Evolutionary conservation across 1,140 invertebrate genomes (phyloP).

Genomic region (Ceratina calcarata): DNA sequence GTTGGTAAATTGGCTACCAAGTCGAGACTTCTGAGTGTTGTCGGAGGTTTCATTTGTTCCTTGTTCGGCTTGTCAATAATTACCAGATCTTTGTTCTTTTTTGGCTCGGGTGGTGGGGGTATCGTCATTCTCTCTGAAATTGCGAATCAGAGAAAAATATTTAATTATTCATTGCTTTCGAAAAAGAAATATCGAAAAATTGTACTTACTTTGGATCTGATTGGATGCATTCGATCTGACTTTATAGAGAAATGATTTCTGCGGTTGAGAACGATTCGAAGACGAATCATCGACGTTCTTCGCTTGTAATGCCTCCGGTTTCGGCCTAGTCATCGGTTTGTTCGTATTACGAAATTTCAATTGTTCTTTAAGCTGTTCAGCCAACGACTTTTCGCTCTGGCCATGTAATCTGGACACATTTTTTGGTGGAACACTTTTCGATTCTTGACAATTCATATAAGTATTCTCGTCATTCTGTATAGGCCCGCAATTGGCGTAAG

Average conservation of each 20-base stretch:
- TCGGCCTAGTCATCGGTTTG: constrained; percentile 55
- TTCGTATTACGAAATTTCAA: constrained; percentile 51
- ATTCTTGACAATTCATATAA: constrained; percentile 68
- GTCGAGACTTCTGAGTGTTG: constrained; percentile 71
- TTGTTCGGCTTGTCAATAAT: constrained; percentile 9
- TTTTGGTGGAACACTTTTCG: not conserved
- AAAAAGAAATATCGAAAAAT: not conserved
- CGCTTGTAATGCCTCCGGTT: constrained; percentile 48
- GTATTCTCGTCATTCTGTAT: constrained; percentile 45
- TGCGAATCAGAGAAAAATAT: not conserved
- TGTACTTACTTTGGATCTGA: constrained; percentile 54
- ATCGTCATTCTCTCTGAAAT: constrained; percentile 63
- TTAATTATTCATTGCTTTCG: not conserved
- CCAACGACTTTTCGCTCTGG: constrained; percentile 56
- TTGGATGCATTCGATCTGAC: not conserved
- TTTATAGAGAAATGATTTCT: constrained; percentile 70
- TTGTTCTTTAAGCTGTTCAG: constrained; percentile 68
- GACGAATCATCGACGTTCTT: not conserved
- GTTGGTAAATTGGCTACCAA: constrained; percentile 75
- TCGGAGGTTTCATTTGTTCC: constrained; percentile 51
- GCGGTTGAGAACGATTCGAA: constrained; percentile 39
- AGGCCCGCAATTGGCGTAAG: constrained; percentile 70
- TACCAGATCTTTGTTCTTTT: constrained; percentile 44
- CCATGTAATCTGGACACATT: constrained; percentile 56
- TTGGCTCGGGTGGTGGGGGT: constrained; percentile 60